Base-by-base conservation (phyloP, 2,888 invertebrate genomes). In the Camponotus fellah region DNA sequence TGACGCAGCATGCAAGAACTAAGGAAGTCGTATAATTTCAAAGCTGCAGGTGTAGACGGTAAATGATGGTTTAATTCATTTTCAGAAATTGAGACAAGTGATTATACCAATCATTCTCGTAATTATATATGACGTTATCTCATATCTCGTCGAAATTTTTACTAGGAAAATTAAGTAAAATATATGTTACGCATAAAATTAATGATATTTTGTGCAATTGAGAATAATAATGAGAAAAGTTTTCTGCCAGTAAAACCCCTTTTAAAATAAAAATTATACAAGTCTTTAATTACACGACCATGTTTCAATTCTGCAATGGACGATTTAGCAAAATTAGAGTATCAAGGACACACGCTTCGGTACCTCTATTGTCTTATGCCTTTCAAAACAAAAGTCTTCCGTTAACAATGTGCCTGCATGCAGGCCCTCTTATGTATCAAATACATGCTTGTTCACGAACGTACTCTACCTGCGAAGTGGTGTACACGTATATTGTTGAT, bases 41-140 rank as follows among this genome's bases (percentile, higher is more conserved):
- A 43, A 34, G 60, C 49, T 32, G 40, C 60, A 46, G 65, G 58
- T 9, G 56, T 71, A 53, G 26, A 26, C 26, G 26, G 56, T 53
- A 66, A 84, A 82, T 49, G 87, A 89, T 82, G 89, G 85, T 85
- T 87, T 89, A 88, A 89, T 89, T 88, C 87, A 86, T 88, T 88
- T 86, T 88, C 77, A 60, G 83, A 85, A 83, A 88, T 86, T 86
- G 69, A 74, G 81, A 58, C 79, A 75, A 76, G 75, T 81, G 77
- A 76, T 68, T 77, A 75, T 83, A 83, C 80, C 53, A n/a, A n/a
- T 40, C 21, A n/a, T 34, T 71, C 2, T 69, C 58, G 34, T 58
- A 43, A 43, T 79, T 32, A 34, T 69, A 43, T 21, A 34, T 58
- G 71, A 79, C 71, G 58, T 79, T 79, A 79, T 79, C 72, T 71